Conservation (phyloP, 2,888 invertebrate species). For the Cacoxenus indagator region DNA sequence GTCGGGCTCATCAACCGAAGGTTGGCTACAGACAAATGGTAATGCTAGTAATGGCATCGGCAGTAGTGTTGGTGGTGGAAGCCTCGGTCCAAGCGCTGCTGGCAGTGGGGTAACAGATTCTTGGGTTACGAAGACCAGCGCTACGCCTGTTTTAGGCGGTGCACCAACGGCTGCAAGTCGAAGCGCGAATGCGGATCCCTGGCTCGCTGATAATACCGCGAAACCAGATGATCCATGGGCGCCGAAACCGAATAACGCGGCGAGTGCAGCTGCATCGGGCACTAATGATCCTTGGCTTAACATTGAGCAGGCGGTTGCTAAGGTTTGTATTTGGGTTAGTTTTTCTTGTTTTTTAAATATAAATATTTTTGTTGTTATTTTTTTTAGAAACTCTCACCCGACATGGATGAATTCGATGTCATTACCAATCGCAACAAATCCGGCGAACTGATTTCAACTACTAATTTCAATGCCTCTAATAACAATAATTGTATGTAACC, state of each 20-base stretch:
- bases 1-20: conserved; percentile 70
- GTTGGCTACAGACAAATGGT: conserved; percentile 69
- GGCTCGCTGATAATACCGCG: conserved; percentile 49
- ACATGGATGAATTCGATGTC: conserved; percentile 90
- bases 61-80: conserved; percentile 46
- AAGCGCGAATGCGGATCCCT: conserved; percentile 58
- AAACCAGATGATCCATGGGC: conserved; percentile 65
- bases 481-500: conserved; percentile 67
- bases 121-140: conserved; percentile 62
- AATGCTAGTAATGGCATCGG: conserved; percentile 50
- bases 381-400: conserved; percentile 71
- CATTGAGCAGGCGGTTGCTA: conserved; percentile 67
- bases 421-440: conserved; percentile 82
- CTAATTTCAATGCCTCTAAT: conserved; percentile 63
- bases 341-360: neutral
- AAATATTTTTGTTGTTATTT: neutral
- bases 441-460: conserved; percentile 55
- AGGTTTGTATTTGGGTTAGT: conserved; percentile 55
- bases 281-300: conserved; percentile 75
- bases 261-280: conserved; percentile 48
- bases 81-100: conserved; percentile 38
- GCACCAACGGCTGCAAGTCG: conserved; percentile 46
- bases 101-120: conserved; percentile 45
- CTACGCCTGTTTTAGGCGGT: conserved; percentile 39
- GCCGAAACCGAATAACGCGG: conserved; percentile 45